Conservation (phyloP, 2,113 vertebrate species). For the Chaetops frenatus region DNA sequence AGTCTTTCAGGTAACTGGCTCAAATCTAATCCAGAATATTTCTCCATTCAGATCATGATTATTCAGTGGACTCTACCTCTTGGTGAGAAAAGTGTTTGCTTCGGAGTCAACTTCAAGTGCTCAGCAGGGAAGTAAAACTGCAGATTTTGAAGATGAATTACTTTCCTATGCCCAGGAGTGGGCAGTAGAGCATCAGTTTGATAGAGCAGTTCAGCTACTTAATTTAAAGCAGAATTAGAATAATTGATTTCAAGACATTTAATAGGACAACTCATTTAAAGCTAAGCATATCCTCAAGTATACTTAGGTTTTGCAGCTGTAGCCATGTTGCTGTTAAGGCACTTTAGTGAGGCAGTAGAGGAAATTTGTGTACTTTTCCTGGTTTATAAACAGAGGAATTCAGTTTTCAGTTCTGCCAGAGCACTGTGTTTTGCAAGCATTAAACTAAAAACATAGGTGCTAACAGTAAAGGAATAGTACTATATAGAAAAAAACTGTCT, state of each 20-base stretch:
- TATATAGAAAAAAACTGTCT: neutral
- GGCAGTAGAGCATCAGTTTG: constrained; percentile 29
- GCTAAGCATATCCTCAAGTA: neutral
- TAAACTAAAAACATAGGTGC: neutral
- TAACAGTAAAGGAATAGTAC: neutral
- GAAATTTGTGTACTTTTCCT: neutral
- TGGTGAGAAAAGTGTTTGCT: neutral
- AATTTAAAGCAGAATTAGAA: neutral
- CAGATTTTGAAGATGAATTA: neutral
- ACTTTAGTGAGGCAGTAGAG: neutral
- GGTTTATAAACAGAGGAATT: neutral
- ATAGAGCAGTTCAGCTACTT: neutral
- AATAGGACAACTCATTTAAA: neutral
- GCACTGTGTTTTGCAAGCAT: neutral
- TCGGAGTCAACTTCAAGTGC: neutral
- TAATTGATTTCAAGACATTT: neutral
- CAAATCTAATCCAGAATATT: neutral
- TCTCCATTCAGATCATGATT: neutral
- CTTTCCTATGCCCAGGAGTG: neutral
- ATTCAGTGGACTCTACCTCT: neutral
- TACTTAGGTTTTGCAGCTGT: neutral
- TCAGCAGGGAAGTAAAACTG: neutral
- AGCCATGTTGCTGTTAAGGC: neutral
- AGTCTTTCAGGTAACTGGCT: neutral
- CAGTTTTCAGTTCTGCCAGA: neutral